Base-by-base conservation (phyloP, 2,113 vertebrate species). In the Protobothrops flavoviridis region DNA sequence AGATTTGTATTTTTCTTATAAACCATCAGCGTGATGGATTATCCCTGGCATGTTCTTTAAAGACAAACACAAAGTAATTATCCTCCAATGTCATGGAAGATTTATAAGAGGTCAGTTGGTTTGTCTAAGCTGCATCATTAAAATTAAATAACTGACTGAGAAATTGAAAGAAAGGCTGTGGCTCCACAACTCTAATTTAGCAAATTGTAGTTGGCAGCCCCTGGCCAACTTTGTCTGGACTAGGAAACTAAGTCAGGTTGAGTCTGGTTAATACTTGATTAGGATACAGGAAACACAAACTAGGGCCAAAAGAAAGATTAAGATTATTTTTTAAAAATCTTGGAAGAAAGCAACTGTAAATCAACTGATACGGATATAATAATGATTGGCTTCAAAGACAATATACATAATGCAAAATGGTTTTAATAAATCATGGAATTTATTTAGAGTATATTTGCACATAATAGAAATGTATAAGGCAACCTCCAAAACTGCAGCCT, bases 1-100 rank as follows among this genome's bases (percentile, higher is more conserved):
- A 48, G 50, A 91, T 24, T 4, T 1, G 10, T 87, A 21, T 94
- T 93, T 92, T 61, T 24, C 88, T 86, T 94, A 57, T 88, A 94
- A 95, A 93, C 93, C 95, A 89, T 29, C 59, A 85, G 29, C 23
- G 10, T 90, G 50, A 92, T 91, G 45, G 87, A 94, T 92, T 57
- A 81, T 53, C 87, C 21, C 17, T 81, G 93, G 57, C 0, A 94
- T 90, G 0, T 64, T 92, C 56, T 91, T 94, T 7, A 92, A 94
- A 91, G 86, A 95, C 92, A 96, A 90, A 0, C 48, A 95, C 52
- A 87, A 74, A 93, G 48, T 45, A 92, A 57, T 94, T 94, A 92
- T 92, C 2, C 33, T 6, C 13, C 64, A 56, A 1, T 94, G 91
- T 85, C 93, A 91, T 1, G 61, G 53, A 87, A 88, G 11, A 93